Evolutionary conservation across 2,797 vertebrate species (phyloP).

Genomic region (Sternarchorhynchus goeldii): DNA sequence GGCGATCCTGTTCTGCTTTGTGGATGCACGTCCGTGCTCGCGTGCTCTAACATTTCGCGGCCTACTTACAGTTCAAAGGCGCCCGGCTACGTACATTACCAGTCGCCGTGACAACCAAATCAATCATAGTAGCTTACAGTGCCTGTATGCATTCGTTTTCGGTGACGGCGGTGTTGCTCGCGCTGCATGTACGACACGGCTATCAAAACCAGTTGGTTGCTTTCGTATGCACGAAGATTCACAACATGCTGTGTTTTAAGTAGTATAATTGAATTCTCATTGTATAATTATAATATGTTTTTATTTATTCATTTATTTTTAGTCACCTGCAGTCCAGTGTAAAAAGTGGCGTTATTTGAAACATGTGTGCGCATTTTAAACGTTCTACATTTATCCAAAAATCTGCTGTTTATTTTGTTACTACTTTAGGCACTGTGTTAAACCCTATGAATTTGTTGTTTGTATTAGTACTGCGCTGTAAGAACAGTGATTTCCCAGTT

Average conservation of each 20-base stretch:
- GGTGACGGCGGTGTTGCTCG: conserved; percentile 30
- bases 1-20: conserved; percentile 10
- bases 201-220: conserved; percentile 6
- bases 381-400: too few relatives aligned
- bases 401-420: too few relatives aligned
- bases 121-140: conserved; percentile 52
- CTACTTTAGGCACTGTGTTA: too few relatives aligned
- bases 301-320: too few relatives aligned
- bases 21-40: neutral
- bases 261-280: neutral
- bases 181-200: conserved; percentile 15
- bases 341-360: too few relatives aligned
- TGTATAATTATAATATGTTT: neutral
- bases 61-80: conserved; percentile 59
- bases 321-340: too few relatives aligned
- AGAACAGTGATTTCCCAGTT: too few relatives aligned
- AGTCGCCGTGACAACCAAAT: conserved; percentile 77
- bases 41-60: conserved; percentile 51
- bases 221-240: neutral
- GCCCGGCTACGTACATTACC: conserved; percentile 59
- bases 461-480: too few relatives aligned
- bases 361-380: too few relatives aligned
- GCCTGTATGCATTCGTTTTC: conserved; percentile 41
- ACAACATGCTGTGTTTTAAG: too few relatives aligned
- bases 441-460: too few relatives aligned